These are phyloP conservation scores for Heteronetta atricapilla DNA, from an alignment of 2,113 vertebrate species.

Conservation along the genomic window DNA sequence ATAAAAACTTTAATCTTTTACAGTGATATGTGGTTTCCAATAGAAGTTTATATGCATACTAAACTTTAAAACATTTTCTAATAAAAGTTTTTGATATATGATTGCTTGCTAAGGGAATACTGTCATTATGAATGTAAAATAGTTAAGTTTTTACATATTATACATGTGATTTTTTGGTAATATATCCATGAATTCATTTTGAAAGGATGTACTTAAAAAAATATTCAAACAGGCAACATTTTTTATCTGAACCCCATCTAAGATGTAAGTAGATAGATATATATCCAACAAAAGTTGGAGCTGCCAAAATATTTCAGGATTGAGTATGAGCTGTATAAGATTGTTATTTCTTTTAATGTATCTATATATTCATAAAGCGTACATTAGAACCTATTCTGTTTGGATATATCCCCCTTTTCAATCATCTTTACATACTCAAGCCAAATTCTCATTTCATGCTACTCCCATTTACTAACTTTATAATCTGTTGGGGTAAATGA, in stretches of 20 bases:
- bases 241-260: neutral
- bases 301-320: neutral
- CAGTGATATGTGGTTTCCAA: neutral
- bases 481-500: neutral
- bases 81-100: neutral
- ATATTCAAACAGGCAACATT: neutral
- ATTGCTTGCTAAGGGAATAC: neutral
- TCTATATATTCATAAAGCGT: neutral
- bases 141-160: neutral
- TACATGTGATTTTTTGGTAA: fast-evolving
- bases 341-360: neutral
- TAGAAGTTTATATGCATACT: neutral
- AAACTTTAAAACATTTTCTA: neutral
- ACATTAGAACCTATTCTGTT: neutral
- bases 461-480: neutral
- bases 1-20: neutral
- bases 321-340: neutral
- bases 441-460: neutral
- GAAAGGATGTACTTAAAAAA: neutral
- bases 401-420: neutral
- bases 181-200: neutral
- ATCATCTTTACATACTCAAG: neutral
- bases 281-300: neutral
- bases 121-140: neutral
- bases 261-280: neutral